Evolutionary conservation across 2,797 vertebrate species (phyloP).

Genomic region (Selene dorsalis): DNA sequence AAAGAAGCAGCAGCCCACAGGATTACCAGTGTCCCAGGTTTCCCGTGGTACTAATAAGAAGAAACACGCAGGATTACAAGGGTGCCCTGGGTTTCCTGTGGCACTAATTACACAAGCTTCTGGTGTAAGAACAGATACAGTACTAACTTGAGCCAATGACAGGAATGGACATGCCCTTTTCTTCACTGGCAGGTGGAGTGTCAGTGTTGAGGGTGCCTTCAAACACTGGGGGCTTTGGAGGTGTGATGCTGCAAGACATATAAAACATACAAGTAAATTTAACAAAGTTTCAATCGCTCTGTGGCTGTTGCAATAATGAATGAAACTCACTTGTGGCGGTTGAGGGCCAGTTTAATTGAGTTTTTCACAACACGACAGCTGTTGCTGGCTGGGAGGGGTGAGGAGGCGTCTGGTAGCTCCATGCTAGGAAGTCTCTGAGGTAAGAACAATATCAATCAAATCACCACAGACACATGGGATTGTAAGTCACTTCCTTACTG

Average conservation of each 20-base stretch:
- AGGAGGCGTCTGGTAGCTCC: conserved; percentile 96
- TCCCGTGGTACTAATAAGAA: too few relatives aligned
- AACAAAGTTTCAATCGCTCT: neutral
- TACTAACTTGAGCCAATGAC: conserved; percentile 88
- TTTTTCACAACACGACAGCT: conserved; percentile 93
- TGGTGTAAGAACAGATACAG: neutral
- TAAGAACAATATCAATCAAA: conserved; percentile 18
- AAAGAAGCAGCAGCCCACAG: too few relatives aligned
- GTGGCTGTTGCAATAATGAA: neutral
- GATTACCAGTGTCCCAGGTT: too few relatives aligned
- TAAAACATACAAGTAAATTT: neutral
- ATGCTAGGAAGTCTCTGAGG: conserved; percentile 94
- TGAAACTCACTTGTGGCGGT: conserved; percentile 85
- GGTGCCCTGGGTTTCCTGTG: too few relatives aligned
- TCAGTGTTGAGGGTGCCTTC: conserved; percentile 66
- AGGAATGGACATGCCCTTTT: conserved; percentile 84
- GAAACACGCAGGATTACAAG: too few relatives aligned
- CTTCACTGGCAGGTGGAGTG: conserved; percentile 58
- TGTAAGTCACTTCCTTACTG: too few relatives aligned
- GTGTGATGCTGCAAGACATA: conserved; percentile 72
- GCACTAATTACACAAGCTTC: neutral
- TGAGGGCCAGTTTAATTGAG: conserved; percentile 97
- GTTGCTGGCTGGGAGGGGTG: conserved; percentile 93
- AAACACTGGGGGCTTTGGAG: conserved; percentile 77
- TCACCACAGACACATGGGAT: neutral